Evolutionary conservation across 2,797 vertebrate species (phyloP), one percentile per base, ranked within the genome.

Genomic region (Nasua narica): DNA sequence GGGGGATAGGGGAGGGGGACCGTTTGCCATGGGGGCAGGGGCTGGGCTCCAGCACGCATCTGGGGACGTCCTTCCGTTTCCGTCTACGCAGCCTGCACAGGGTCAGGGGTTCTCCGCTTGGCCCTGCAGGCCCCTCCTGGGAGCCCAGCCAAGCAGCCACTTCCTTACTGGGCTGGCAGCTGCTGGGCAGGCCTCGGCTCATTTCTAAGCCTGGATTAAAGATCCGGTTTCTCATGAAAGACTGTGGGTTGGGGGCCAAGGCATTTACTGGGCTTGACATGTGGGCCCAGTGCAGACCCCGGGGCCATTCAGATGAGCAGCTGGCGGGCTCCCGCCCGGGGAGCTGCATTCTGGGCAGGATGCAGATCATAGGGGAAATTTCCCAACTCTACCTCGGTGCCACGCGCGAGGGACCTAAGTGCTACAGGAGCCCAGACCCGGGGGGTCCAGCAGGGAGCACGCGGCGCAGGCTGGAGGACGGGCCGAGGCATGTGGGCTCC

Each of bases 201-300:
- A 89, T 52, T 86, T 92, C 86, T 87, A 86, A 86, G 40, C 9
- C 74, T 95, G 40, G 29, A 72, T 70, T 74, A 89, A 76, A 91
- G 92, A 79, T 94, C 65, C 6, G 15, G 60, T 78, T 92, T 87
- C 85, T 91, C 43, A 60, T 18, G 77, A 50, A 94, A 67, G 40
- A 91, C 32, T 14, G 25, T 58, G 78, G 65, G 32, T 18, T 60
- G 46, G 60, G 37, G 74, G 23, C 43, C 40, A 32, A 52, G 60
- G 85, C 3, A 48, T 77, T 79, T 81, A 72, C 16, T 29, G 74
- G 35, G 35, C 32, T 86, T 74, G 93, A 62, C 18, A 27, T 18
- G 37, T 54, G 74, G 72, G 78, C 50, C 58, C 54, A 16, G 11
- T 23, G n/a, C 3, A 52, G 60, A 32, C 52, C 65, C 67, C 50